Evolutionary conservation across 2,113 vertebrate species (phyloP).

Genomic region (Sphaerodactylus townsendi): DNA sequence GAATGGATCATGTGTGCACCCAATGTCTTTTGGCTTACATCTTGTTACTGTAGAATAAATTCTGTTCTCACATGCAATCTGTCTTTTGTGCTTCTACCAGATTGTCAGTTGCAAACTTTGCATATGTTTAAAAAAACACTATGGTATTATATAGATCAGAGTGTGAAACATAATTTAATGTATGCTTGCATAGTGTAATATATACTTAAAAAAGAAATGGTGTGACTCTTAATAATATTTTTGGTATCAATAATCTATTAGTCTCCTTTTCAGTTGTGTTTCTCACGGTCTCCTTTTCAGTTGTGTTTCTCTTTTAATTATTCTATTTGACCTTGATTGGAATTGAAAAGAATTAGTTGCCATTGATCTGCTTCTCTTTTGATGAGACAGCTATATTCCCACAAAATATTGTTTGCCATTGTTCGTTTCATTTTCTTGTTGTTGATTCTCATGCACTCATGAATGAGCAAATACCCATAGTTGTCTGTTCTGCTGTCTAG

Average conservation of each 20-base stretch:
- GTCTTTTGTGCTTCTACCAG: background rate
- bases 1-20: background rate
- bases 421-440: conserved; percentile 39
- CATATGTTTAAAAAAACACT: background rate
- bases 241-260: conserved; percentile 31
- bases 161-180: conserved; percentile 14
- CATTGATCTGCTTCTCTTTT: conserved; percentile 64
- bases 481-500: background rate
- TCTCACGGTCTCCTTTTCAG: conserved; percentile 40
- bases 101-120: background rate
- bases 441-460: conserved; percentile 1
- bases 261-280: conserved; percentile 37
- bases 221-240: conserved; percentile 33
- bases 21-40: background rate
- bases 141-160: background rate
- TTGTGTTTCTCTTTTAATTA: conserved; percentile 45
- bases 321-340: conserved; percentile 43
- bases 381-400: conserved; percentile 66
- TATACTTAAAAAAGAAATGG: background rate
- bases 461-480: background rate
- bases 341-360: conserved; percentile 58
- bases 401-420: conserved; percentile 30
- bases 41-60: background rate
- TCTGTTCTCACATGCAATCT: background rate
- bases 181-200: conserved; percentile 14